Base-by-base conservation (phyloP, 2,113 vertebrate genomes). In the Oxyura jamaicensis region DNA sequence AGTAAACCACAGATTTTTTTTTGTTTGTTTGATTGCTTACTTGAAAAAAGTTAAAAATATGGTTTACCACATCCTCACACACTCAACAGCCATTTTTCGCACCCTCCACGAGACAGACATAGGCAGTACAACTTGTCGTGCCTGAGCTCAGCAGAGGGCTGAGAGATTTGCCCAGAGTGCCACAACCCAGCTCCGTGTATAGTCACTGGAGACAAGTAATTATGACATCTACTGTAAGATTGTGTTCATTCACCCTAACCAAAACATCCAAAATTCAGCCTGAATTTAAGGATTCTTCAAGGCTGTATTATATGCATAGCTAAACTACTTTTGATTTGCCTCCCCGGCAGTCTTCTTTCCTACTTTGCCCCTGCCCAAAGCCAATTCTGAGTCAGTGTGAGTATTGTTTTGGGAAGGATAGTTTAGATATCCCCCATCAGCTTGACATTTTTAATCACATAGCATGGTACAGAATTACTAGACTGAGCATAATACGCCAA, bases 371-470 rank as follows among this genome's bases (percentile, higher is more conserved):
- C 2, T 74, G 71, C 39, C 29, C 46, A 74, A 74, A 96, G 33
- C 56, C 76, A 83, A 5, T 83, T 88, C 22, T 90, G 90, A 90
- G 39, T 86, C 87, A 18, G 4, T 42, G 22, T 63, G 39, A 31
- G 5, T 75, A 80, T 80, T 83, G 62, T 46, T 91, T 77, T 83
- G 63, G 85, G 73, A 92, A 65, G 44, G 25, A 50, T 26, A 82
- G 20, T 89, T 89, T 73, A 67, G 91, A 76, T 91, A 93, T 87
- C 56, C 62, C 52, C 44, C 25, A 42, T 52, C 36, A 62, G 41
- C 33, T 76, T 90, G 66, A 90, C 55, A 60, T 68, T 89, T 92
- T 92, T 96, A 97, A 91, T 96, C 95, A 63, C 55, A 60, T 13
- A 67, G 31, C 22, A 63, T 52, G 52, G 16, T 79, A 71, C 36